Conservation (phyloP, 2,888 invertebrate genomes). For the Gymnoscelis rufifasciata region DNA sequence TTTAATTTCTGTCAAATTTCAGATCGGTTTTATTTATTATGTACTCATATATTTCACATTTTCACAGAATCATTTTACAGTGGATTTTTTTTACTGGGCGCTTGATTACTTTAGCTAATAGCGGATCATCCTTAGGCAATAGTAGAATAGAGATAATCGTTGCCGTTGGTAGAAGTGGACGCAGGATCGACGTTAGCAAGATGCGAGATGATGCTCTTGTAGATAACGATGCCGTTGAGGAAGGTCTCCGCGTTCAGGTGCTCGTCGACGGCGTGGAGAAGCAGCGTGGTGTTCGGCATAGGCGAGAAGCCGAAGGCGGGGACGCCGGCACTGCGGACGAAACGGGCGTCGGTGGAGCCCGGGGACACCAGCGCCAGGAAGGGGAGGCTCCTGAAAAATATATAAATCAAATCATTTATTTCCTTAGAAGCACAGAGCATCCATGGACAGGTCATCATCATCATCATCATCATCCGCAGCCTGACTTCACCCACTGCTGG, state of each 20-base stretch:
- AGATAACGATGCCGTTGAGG: constrained; percentile 85
- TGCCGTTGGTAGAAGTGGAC: constrained; percentile 3
- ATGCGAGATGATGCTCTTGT: constrained; percentile 70
- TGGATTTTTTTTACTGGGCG: no score
- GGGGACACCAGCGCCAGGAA: constrained; percentile 84
- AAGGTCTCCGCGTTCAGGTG: constrained; percentile 84
- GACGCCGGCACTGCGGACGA: constrained; percentile 83
- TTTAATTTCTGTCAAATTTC: no score
- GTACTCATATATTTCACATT: no score
- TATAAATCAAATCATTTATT: no score
- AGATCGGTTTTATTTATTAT: no score
- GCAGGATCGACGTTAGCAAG: constrained; percentile 18
- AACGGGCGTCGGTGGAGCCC: constrained; percentile 89
- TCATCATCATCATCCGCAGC: no score
- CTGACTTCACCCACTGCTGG: no score
- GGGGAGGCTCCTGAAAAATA: constrained; percentile 74
- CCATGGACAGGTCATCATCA: no score
- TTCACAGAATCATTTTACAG: no score
- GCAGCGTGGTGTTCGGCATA: constrained; percentile 87
- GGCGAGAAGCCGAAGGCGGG: constrained; percentile 93
- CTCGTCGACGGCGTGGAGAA: constrained; percentile 90
- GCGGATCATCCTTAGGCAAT: not conserved
- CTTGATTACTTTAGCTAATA: no score
- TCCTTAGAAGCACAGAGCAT: no score
- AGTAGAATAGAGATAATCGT: constrained; percentile 14